Conservation (phyloP, 64 coral and sea anemone genomes). For the Cladopsammia gracilis region DNA sequence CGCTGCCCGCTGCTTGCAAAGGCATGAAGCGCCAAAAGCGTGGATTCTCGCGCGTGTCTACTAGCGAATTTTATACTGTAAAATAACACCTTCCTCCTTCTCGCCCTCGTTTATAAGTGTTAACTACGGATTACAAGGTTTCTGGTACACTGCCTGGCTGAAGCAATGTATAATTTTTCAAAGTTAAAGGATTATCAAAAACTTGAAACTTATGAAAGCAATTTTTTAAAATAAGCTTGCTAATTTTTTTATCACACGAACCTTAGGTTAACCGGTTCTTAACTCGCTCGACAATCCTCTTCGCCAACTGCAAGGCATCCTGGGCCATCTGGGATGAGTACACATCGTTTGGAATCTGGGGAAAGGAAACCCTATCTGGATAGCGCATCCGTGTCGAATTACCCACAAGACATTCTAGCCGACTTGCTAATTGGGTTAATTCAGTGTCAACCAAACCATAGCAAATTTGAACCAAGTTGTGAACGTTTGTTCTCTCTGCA, state of each 20-base stretch:
- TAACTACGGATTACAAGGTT: no score
- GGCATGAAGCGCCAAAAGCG: no score
- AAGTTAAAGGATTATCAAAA: no score
- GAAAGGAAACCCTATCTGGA: constrained; percentile 68
- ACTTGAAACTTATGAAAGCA: no score
- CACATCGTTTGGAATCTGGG: constrained; percentile 65
- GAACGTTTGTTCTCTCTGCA: constrained; percentile 60
- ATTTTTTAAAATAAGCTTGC: no score
- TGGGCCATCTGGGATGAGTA: constrained; percentile 51
- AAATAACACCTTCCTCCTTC: no score
- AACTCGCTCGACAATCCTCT: constrained; percentile 25
- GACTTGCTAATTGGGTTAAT: background rate
- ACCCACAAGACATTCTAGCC: constrained; percentile 11
- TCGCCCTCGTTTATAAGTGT: no score
- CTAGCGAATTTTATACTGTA: no score
- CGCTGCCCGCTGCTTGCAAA: no score
- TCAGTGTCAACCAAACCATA: constrained; percentile 29
- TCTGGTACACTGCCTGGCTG: no score
- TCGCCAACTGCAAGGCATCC: constrained; percentile 54
- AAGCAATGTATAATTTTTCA: no score
- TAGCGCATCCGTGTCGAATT: constrained; percentile 70
- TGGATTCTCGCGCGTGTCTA: no score
- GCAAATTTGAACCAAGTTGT: constrained; percentile 61
- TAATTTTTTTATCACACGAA: background rate
- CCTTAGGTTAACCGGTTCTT: background rate